Percentiles rank a stretch among this genome's conserved stretches.
phyloP scores from a whole-genome alignment of 2,113 vertebrate genomes.

The Falcunculus frontatus region DNA sequence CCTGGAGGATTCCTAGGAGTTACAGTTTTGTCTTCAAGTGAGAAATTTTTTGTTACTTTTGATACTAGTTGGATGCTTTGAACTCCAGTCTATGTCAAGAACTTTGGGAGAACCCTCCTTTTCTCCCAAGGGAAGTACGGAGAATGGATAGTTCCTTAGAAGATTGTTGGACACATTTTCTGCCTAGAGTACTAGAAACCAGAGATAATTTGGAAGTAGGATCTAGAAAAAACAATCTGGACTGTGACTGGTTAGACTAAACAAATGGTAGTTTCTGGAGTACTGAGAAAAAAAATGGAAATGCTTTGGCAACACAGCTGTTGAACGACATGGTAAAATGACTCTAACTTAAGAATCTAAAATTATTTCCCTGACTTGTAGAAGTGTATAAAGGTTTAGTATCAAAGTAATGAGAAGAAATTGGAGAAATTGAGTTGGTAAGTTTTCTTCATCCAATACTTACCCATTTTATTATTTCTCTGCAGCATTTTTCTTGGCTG shows the following conservation, averaged over 20 bases:
- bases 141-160: background rate
- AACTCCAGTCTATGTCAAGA: background rate
- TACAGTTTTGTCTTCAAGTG: background rate
- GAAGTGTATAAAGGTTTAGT: background rate
- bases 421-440: background rate
- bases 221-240: slow-evolving; percentile 8
- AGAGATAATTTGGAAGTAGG: background rate
- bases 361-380: background rate
- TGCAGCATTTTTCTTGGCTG: background rate
- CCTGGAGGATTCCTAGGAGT: background rate
- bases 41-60: background rate
- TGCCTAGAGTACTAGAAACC: background rate
- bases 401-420: background rate
- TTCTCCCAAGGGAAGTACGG: background rate
- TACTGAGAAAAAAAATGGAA: background rate
- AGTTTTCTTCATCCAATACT: background rate
- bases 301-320: background rate
- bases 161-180: background rate
- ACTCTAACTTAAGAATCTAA: background rate
- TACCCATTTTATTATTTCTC: background rate
- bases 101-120: background rate
- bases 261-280: background rate
- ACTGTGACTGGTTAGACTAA: background rate
- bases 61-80: background rate
- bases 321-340: background rate